These are phyloP conservation scores for Camponotus vicinus DNA, from an alignment of 1,140 invertebrate genomes.

Conservation along the genomic window DNA sequence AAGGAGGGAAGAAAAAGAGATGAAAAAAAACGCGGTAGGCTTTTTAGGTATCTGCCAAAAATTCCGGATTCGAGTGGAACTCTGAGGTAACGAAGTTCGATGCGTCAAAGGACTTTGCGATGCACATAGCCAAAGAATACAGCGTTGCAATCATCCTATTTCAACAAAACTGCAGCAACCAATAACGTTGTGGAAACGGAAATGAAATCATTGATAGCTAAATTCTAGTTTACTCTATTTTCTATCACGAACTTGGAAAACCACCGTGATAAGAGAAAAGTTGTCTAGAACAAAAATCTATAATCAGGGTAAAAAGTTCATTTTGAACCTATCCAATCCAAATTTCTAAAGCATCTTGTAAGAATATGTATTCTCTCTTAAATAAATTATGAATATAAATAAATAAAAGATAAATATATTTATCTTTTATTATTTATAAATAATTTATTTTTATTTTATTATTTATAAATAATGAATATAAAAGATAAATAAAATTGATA, in stretches of 20 bases:
- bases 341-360: constrained; percentile 7
- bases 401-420: not conserved
- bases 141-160: constrained; percentile 15
- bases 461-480: too few relatives aligned
- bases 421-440: too few relatives aligned
- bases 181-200: not conserved
- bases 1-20: constrained; percentile 2
- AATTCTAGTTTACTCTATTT: constrained; percentile 33
- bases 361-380: not conserved
- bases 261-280: not conserved
- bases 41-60: constrained; percentile 50
- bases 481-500: too few relatives aligned
- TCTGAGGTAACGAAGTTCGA: not conserved
- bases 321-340: not conserved
- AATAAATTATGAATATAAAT: not conserved
- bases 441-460: too few relatives aligned
- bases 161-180: not conserved
- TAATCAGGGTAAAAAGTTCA: constrained; percentile 26
- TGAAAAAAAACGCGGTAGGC: constrained; percentile 19
- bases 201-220: constrained; percentile 47
- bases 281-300: not conserved
- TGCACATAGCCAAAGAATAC: constrained; percentile 13
- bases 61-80: not conserved
- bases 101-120: constrained; percentile 24
- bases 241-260: constrained; percentile 14